Base-by-base conservation (phyloP, 2,113 vertebrate species). In the Orcinus orca region DNA sequence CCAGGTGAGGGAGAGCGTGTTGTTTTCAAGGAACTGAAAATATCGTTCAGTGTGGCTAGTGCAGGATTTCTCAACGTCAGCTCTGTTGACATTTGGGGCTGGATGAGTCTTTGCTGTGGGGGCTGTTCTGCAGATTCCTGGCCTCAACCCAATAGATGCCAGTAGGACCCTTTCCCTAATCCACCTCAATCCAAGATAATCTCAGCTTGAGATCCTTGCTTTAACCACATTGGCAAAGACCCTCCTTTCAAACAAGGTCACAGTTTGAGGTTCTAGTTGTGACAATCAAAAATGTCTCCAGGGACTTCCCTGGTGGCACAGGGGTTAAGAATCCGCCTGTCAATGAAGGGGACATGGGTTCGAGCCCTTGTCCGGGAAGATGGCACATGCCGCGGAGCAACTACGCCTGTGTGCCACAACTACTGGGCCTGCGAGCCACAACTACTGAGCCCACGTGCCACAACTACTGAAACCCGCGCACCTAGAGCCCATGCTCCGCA, bases 61-160 rank as follows among this genome's bases (percentile, higher is more conserved):
- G 47, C 6, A 20, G 55, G 4, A 13, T 85, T 67, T 65, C 47
- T 79, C 63, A 31, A 2, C 1, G 0, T 33, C 0, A 0, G 14
- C 29, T 55, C 68, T 12, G 0, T 11, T 15, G 58, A 81, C 53
- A 38, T 81, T 38, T 1, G 0, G 55, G 79, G 53, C 53, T 38
- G 77, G n/a, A 60, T 29, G 17, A 60, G 14, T 60, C 23, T 81
- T 29, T 38, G 23, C 26, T 29, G 79, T 29, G n/a, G 14, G 79
- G n/a, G 79, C 55, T 18, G 14, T 60, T 81, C n/a, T 14, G 14
- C 55, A 58, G 53, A 23, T 38, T 58, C 79, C 23, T 29, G 23
- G 55, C n/a, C 8, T 81, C 8, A 0, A 38, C 79, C n/a, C 55
- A 38, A 3, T 1, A 60, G 55, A 60, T 38, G n/a, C 55, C 36